phyloP scores from a whole-genome alignment of 2,113 vertebrate genomes.

The Sinocyclocheilus grahami region DNA sequence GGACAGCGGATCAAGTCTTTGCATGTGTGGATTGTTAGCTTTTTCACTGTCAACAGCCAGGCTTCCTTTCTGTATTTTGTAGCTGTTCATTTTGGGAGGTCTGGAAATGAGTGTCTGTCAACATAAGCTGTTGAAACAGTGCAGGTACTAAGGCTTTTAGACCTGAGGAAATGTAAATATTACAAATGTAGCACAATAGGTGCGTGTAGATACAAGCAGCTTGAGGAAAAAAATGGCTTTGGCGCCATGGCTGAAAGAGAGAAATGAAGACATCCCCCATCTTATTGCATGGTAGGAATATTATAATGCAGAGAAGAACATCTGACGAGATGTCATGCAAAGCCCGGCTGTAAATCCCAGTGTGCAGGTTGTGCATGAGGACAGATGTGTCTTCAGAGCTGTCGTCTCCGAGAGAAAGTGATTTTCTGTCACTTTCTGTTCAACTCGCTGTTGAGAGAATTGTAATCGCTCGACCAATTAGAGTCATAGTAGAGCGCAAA shows the following conservation, averaged over 20 bases:
- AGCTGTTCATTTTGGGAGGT: conserved; percentile 35
- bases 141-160: neutral
- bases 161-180: conserved; percentile 13
- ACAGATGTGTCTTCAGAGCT: neutral
- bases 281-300: neutral
- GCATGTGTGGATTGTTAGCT: conserved; percentile 58
- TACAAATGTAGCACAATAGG: conserved; percentile 8
- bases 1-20: conserved; percentile 55
- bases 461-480: conserved; percentile 13
- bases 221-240: neutral
- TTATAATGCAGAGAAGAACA: neutral
- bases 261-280: neutral
- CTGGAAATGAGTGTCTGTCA: conserved; percentile 15
- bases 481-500: neutral
- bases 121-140: conserved; percentile 10
- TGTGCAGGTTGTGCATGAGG: neutral
- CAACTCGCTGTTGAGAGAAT: conserved; percentile 1
- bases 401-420: neutral
- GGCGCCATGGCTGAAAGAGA: neutral
- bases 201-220: neutral
- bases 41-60: conserved; percentile 24
- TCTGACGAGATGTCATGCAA: conserved; percentile 15
- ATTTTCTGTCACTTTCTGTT: conserved; percentile 27
- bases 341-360: neutral
- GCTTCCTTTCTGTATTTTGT: conserved; percentile 1